Conservation (phyloP, 2,888 invertebrate species). For the Rhabditophanes sp. region DNA sequence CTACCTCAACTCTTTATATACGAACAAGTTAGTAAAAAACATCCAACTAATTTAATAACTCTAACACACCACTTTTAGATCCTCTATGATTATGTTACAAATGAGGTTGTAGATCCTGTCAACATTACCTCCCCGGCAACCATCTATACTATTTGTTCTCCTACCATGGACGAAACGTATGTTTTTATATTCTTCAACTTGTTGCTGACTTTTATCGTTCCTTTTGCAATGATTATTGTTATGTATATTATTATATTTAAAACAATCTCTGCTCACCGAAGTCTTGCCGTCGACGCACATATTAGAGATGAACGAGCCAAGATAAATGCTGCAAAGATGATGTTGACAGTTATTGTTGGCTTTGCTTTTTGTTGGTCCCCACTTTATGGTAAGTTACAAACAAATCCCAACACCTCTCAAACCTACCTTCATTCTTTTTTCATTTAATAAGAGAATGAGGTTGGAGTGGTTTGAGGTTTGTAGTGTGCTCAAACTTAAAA, state of each 20-base stretch:
- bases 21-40: constrained; percentile 29
- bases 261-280: constrained; percentile 31
- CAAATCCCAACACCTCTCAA: constrained; percentile 3
- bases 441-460: no score
- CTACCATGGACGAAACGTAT: no score
- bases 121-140: no score
- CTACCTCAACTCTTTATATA: constrained; percentile 34
- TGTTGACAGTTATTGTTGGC: constrained; percentile 42
- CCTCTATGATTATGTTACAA: no score
- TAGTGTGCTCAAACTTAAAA: no score
- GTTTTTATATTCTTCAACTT: constrained; percentile 35
- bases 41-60: no score
- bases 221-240: constrained; percentile 33
- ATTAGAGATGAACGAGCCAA: constrained; percentile 38
- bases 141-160: no score
- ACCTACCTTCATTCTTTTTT: constrained; percentile 14
- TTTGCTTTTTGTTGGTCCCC: constrained; percentile 42
- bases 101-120: no score
- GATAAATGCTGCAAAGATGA: constrained; percentile 42
- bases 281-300: constrained; percentile 41
- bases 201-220: constrained; percentile 37
- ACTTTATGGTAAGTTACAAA: constrained; percentile 24
- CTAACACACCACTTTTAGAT: no score
- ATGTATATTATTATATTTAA: constrained; percentile 38
- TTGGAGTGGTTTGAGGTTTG: no score